Evolutionary conservation across 2,797 vertebrate species (phyloP).

Genomic region (Nyctibius grandis): DNA sequence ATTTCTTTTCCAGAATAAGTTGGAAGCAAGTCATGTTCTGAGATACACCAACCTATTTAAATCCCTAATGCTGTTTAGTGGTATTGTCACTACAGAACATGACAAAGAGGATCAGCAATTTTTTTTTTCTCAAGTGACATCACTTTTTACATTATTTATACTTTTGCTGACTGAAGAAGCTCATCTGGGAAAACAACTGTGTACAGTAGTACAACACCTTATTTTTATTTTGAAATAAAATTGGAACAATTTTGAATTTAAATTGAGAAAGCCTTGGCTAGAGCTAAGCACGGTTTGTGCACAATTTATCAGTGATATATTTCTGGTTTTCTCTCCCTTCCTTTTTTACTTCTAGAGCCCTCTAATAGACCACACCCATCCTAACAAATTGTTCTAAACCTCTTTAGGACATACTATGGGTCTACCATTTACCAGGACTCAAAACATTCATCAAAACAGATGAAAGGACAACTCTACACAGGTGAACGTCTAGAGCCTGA

Average conservation of each 20-base stretch:
- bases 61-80: not conserved
- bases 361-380: not conserved
- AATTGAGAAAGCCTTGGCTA: not conserved
- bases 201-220: not conserved
- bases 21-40: not conserved
- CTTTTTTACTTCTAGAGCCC: not conserved
- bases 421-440: not conserved
- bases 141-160: conserved; percentile 3
- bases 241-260: not conserved
- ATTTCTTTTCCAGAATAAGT: not conserved
- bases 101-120: not conserved
- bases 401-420: not conserved
- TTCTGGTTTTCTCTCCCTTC: not conserved
- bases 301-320: not conserved
- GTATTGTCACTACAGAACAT: not conserved
- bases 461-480: not conserved
- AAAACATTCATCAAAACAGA: too few species aligned
- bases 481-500: not conserved
- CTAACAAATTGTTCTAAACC: not conserved
- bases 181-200: not conserved
- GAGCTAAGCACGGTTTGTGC: not conserved
- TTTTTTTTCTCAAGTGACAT: not conserved
- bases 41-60: not conserved
- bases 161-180: not conserved
- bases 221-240: not conserved